These are phyloP conservation scores for Paramormyrops kingsleyae DNA, from an alignment of 2,113 vertebrate genomes.

Conservation along the genomic window DNA sequence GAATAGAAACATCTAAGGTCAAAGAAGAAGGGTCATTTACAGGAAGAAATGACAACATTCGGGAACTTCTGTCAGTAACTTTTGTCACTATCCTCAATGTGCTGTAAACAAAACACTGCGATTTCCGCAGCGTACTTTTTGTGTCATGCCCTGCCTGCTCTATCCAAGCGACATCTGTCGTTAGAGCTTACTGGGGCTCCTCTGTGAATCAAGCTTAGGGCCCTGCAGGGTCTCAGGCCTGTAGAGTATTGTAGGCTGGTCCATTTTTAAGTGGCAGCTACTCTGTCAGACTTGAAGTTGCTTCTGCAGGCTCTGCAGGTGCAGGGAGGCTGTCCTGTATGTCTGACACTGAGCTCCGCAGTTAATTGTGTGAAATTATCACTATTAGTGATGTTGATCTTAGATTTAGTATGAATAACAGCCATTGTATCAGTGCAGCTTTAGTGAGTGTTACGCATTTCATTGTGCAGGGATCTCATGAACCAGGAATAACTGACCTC, in stretches of 20 bases:
- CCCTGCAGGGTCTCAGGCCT: neutral
- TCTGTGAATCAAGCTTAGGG: neutral
- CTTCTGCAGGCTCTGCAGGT: neutral
- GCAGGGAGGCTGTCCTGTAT: neutral
- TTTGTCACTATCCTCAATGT: too few species aligned
- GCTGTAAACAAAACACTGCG: too few species aligned
- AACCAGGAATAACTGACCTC: neutral
- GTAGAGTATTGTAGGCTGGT: neutral
- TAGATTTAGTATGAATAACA: neutral
- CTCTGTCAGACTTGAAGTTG: neutral
- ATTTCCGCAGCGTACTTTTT: too few species aligned
- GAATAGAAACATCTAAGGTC: too few species aligned
- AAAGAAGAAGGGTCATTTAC: too few species aligned
- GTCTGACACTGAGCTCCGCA: neutral
- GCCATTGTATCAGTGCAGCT: neutral
- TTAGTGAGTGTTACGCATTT: neutral
- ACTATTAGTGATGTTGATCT: neutral
- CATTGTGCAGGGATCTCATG: neutral
- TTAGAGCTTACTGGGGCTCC: too few species aligned
- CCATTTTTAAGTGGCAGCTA: neutral
- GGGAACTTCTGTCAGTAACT: too few species aligned
- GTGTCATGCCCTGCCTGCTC: too few species aligned
- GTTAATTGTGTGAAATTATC: neutral
- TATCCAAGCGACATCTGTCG: too few species aligned
- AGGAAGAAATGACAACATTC: too few species aligned